Percentiles rank a stretch among this genome's conserved stretches.
phyloP scores from a whole-genome alignment of 2,888 invertebrate species.

The Carcina quercana region DNA sequence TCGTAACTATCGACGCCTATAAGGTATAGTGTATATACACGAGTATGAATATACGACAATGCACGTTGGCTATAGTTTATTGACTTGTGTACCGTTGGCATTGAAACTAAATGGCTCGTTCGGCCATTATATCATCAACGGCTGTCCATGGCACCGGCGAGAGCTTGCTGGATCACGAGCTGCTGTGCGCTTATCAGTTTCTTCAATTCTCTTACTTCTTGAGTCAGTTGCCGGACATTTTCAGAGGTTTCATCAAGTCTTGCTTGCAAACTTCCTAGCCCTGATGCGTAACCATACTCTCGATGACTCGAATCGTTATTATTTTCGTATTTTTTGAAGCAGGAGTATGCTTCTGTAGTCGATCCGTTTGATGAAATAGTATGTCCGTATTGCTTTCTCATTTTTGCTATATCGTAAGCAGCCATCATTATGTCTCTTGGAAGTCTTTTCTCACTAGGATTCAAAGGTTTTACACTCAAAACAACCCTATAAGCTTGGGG shows the following conservation, averaged over 20 bases:
- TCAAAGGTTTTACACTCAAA: constrained; percentile 86
- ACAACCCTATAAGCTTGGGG: constrained; percentile 89
- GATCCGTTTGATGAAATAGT: constrained; percentile 80
- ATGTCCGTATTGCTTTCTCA: constrained; percentile 80
- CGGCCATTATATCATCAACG: constrained; percentile 65
- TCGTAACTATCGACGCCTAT: constrained; percentile 30
- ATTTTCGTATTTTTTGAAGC: constrained; percentile 79
- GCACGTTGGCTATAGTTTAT: constrained; percentile 54
- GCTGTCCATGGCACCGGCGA: constrained; percentile 55
- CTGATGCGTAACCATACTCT: constrained; percentile 71
- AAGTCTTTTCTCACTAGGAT: constrained; percentile 86
- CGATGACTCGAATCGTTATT: constrained; percentile 69
- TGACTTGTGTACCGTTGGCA: constrained; percentile 66
- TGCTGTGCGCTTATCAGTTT: constrained; percentile 68
- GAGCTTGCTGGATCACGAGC: constrained; percentile 65
- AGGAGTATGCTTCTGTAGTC: constrained; percentile 76
- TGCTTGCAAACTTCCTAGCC: constrained; percentile 75
- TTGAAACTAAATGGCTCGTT: constrained; percentile 59
- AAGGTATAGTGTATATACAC: constrained; percentile 39
- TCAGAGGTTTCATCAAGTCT: constrained; percentile 81
- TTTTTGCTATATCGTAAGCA: constrained; percentile 79
- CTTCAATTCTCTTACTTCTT: constrained; percentile 81
- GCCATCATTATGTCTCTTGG: constrained; percentile 86
- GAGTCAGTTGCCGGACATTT: constrained; percentile 77
- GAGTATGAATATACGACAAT: constrained; percentile 41